Percentiles rank a stretch among this genome's conserved stretches.
Conservation (phyloP, 2,888 invertebrate species). For the Drosophila mulleri region DNA sequence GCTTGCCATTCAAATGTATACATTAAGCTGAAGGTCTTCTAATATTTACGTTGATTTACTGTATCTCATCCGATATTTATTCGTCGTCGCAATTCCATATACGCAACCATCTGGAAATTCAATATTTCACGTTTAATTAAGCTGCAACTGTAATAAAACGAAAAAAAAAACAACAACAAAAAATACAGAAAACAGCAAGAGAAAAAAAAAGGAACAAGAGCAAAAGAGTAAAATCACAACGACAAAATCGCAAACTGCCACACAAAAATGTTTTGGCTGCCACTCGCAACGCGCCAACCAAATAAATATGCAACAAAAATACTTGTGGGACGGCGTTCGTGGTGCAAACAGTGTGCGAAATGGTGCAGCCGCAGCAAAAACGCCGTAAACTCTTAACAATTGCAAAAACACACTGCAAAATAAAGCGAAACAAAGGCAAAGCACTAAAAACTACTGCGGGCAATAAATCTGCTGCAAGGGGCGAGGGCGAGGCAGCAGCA, state of each 20-base stretch:
- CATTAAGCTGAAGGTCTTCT: conserved; percentile 15
- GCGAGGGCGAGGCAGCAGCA: conserved; percentile 16
- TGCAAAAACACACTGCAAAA: conserved; percentile 56
- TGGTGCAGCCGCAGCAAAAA: conserved; percentile 75
- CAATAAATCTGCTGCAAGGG: conserved; percentile 72
- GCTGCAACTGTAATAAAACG: conserved; percentile 57
- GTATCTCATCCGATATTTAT: conserved; percentile 47
- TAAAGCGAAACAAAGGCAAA: conserved; percentile 56
- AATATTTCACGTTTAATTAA: conserved; percentile 78
- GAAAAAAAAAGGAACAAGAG: conserved; percentile 10
- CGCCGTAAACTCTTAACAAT: conserved; percentile 77
- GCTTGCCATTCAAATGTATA: too few relatives aligned
- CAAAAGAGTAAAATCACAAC: conserved; percentile 55
- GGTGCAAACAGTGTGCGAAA: conserved; percentile 68
- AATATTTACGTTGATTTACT: conserved; percentile 45
- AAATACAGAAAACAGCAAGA: conserved; percentile 12
- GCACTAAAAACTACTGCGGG: conserved; percentile 72
- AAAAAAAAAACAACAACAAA: conserved; percentile 30
- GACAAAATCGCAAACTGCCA: conserved; percentile 71
- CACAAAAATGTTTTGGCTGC: conserved; percentile 59
- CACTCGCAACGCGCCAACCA: conserved; percentile 43
- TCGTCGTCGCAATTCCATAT: conserved; percentile 14
- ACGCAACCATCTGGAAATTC: conserved; percentile 61
- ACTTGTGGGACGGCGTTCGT: conserved; percentile 37
- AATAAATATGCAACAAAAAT: conserved; percentile 62